Evolutionary conservation across 2,797 vertebrate species (phyloP).

Genomic region (Onychomys leucogaster): DNA sequence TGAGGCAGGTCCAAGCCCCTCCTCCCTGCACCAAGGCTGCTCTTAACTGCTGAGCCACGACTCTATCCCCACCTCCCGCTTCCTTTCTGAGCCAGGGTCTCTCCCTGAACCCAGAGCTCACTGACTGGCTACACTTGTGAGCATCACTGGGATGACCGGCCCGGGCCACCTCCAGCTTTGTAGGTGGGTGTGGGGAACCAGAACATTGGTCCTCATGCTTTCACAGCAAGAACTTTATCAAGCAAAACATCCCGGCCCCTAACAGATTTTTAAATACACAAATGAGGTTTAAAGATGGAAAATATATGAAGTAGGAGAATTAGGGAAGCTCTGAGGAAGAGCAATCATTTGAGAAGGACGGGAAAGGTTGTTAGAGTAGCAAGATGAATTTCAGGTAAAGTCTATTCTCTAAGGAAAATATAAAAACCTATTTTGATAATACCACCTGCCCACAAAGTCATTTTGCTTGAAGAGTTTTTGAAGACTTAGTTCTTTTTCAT

Average conservation of each 20-base stretch:
- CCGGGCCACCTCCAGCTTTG: no score
- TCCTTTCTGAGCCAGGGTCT: background rate
- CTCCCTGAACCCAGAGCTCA: background rate
- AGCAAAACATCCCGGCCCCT: background rate
- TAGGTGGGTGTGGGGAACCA: background rate
- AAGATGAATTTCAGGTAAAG: background rate
- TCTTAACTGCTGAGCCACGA: background rate
- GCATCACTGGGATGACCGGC: no score
- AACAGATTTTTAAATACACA: background rate
- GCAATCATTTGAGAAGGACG: background rate
- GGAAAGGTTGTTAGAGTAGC: background rate
- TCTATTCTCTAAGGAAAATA: background rate
- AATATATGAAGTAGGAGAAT: background rate
- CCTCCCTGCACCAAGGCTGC: no score
- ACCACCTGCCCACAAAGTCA: background rate
- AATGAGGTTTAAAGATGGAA: background rate
- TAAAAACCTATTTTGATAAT: background rate
- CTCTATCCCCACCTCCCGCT: no score
- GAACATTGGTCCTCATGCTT: background rate
- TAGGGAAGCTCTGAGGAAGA: slow-evolving; percentile 1
- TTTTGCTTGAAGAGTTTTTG: slow-evolving; percentile 45
- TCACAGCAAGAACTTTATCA: background rate
- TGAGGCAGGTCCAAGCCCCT: no score
- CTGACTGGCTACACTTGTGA: background rate
- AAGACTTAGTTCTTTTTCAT: background rate